Conservation (phyloP, 2,888 invertebrate genomes). For the Serripes groenlandicus region DNA sequence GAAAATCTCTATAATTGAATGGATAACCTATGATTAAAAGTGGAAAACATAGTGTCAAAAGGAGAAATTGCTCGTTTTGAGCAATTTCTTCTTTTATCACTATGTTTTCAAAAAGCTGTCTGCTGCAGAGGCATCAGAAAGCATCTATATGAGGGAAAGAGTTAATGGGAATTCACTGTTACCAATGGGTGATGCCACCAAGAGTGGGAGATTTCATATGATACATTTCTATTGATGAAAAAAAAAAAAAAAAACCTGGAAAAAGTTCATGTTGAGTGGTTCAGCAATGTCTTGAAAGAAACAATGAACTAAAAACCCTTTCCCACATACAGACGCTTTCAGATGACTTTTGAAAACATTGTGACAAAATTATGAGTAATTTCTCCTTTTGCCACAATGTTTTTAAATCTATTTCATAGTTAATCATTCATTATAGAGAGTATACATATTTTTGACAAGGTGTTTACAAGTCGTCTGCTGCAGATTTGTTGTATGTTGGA, state of each 20-base stretch:
- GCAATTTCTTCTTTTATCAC: background rate
- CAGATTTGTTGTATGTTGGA: background rate
- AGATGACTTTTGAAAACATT: background rate
- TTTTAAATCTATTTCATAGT: background rate
- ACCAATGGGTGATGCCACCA: background rate
- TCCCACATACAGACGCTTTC: background rate
- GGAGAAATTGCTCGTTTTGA: background rate
- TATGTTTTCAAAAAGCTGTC: background rate
- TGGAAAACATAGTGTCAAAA: slow-evolving; percentile 1
- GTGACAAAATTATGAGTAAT: background rate
- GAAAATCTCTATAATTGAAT: too few relatives aligned
- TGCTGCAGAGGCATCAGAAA: too few relatives aligned
- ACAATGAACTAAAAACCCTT: background rate
- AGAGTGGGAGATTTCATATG: background rate
- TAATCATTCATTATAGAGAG: background rate
- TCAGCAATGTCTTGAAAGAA: background rate
- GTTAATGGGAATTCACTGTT: too few relatives aligned
- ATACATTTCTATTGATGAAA: too few relatives aligned
- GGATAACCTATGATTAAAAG: too few relatives aligned
- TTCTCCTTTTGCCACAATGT: background rate
- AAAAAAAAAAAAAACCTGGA: too few relatives aligned
- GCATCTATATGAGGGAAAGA: too few relatives aligned
- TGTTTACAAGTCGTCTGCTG: background rate
- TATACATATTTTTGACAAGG: too few relatives aligned
- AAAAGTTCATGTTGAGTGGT: too few relatives aligned